These are phyloP conservation scores for Calycopis cecrops DNA, from an alignment of 1,140 invertebrate species.

Conservation along the genomic window DNA sequence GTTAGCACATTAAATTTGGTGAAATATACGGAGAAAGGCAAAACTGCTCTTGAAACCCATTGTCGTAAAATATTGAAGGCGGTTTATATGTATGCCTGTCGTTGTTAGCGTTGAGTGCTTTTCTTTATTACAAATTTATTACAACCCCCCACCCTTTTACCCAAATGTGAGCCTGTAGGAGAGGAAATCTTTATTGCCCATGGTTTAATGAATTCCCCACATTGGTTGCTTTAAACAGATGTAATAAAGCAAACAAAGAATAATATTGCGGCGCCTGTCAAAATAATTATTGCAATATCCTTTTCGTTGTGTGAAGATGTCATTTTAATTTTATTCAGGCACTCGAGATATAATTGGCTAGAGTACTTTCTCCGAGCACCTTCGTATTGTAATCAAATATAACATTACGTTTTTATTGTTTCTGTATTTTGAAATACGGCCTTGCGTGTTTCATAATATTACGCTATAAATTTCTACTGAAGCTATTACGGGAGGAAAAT, in stretches of 20 bases:
- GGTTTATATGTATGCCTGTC: conserved; percentile 23
- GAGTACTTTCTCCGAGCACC: no score
- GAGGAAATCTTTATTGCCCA: conserved; percentile 50
- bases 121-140: conserved; percentile 57
- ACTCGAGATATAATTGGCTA: no score
- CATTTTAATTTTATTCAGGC: no score
- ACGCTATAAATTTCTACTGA: no score
- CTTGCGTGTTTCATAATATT: no score
- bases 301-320: background rate
- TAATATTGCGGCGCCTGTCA: conserved; percentile 29
- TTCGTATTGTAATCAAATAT: no score
- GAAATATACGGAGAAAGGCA: conserved; percentile 3
- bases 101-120: conserved; percentile 29
- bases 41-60: conserved; percentile 14
- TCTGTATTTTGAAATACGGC: no score
- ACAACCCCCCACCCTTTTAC: conserved; percentile 27
- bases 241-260: conserved; percentile 25
- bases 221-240: conserved; percentile 25
- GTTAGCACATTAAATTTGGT: no score
- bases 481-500: no score
- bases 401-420: no score
- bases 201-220: conserved; percentile 46
- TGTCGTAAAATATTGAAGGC: conserved; percentile 30
- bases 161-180: conserved; percentile 26
- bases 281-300: conserved; percentile 28